Evolutionary conservation across 2,113 vertebrate genomes (phyloP).

Genomic region (Petroica traversi): DNA sequence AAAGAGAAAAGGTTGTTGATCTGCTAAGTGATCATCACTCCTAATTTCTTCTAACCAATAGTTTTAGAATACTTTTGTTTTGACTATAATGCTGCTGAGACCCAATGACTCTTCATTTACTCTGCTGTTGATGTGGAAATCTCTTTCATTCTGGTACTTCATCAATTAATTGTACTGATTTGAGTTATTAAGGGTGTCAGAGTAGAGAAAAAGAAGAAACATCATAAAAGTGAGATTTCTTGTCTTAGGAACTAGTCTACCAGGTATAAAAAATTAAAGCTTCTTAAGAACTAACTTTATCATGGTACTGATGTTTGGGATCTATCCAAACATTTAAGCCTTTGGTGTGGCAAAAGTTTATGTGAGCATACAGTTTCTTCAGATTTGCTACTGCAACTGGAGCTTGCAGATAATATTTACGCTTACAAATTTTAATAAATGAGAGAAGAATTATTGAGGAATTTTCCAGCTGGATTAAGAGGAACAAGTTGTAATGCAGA

Average conservation of each 20-base stretch:
- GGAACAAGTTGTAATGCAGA: background rate
- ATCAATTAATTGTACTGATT: background rate
- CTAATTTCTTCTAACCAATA: background rate
- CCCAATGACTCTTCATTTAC: background rate
- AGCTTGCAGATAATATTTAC: background rate
- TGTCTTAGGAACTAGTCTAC: background rate
- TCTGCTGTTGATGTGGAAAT: background rate
- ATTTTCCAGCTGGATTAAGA: background rate
- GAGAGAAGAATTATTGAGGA: background rate
- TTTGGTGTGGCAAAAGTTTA: background rate
- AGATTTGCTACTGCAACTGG: background rate
- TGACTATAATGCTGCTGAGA: background rate
- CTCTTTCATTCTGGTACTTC: background rate
- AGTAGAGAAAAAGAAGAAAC: background rate
- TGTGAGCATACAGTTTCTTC: background rate
- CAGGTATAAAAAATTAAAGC: background rate
- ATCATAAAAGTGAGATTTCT: background rate
- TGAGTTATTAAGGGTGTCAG: background rate
- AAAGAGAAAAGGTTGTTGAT: background rate
- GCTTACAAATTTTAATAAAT: constrained; percentile 2
- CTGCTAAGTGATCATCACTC: background rate
- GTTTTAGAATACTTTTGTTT: background rate
- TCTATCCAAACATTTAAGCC: background rate
- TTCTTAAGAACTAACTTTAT: background rate
- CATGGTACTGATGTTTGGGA: background rate